Evolutionary conservation across 2,113 vertebrate species (phyloP).

Genomic region (Gymnobelideus leadbeateri): DNA sequence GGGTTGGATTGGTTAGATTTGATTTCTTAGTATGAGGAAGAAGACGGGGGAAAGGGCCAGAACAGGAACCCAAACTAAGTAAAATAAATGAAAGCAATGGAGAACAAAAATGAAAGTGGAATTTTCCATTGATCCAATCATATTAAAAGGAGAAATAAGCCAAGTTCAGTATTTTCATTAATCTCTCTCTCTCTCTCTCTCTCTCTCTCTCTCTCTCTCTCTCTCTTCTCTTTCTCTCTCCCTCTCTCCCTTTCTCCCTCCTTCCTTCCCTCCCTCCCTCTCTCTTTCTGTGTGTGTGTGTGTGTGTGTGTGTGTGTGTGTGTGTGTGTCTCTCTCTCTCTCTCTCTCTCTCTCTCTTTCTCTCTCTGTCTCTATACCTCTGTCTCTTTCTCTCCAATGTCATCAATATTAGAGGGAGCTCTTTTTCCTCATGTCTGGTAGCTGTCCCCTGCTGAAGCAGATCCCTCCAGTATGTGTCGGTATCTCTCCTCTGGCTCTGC

Average conservation of each 20-base stretch:
- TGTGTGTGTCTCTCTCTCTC: too few species aligned
- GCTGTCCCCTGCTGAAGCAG: background rate
- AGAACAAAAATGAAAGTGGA: background rate
- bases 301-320: too few species aligned
- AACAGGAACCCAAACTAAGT: background rate
- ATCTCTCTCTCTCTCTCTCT: background rate
- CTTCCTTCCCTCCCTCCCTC: too few species aligned
- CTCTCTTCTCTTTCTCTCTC: too few species aligned
- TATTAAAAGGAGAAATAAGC: background rate
- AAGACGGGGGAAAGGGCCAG: background rate
- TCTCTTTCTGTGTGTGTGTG: too few species aligned
- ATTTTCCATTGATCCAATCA: background rate
- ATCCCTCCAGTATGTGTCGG: background rate
- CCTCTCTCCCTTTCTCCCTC: too few species aligned
- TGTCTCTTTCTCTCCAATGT: background rate
- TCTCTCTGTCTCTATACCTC: too few species aligned
- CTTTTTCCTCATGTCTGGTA: background rate
- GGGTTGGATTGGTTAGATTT: background rate
- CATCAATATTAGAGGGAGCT: background rate
- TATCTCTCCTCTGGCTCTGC: background rate
- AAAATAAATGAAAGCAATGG: background rate
- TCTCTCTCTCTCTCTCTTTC: too few species aligned
- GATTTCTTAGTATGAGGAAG: background rate
- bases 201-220: too few species aligned
- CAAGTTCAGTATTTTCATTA: background rate